Percentiles rank a stretch among this genome's conserved stretches.
Conservation (phyloP, 2,797 vertebrate species). For the Hydrocynus forskahlii region DNA sequence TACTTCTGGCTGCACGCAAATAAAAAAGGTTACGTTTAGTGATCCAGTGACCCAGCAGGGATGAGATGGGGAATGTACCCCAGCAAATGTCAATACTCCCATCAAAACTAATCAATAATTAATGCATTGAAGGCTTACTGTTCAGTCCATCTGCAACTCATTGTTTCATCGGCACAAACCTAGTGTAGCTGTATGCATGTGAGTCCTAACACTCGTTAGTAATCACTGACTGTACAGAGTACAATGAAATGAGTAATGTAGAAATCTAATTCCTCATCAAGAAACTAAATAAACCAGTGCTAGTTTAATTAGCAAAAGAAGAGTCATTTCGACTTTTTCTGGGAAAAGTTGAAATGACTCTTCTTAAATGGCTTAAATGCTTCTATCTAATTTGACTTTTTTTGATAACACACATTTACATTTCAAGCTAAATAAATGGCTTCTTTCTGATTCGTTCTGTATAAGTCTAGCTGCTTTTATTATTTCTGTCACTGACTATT, state of each 20-base stretch:
- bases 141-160: neutral
- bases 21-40: neutral
- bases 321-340: no score
- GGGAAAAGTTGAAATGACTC: neutral
- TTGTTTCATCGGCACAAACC: neutral
- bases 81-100: slow-evolving; percentile 32
- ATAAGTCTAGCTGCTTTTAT: neutral
- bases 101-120: slow-evolving; percentile 51
- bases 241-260: neutral
- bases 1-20: neutral
- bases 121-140: slow-evolving; percentile 29
- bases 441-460: neutral
- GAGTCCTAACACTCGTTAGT: neutral
- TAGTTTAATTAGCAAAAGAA: neutral
- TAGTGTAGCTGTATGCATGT: neutral
- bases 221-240: neutral
- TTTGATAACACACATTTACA: neutral
- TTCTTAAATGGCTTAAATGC: neutral
- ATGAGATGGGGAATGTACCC: slow-evolving; percentile 7
- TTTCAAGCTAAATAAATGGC: neutral
- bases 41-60: slow-evolving; percentile 2
- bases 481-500: neutral
- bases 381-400: neutral
- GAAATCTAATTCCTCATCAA: neutral
- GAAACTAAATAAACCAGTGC: neutral